Evolutionary conservation across 1,140 invertebrate species (phyloP), one percentile per base, ranked within the genome.

Genomic region (Drosophila nigrodunni): DNA sequence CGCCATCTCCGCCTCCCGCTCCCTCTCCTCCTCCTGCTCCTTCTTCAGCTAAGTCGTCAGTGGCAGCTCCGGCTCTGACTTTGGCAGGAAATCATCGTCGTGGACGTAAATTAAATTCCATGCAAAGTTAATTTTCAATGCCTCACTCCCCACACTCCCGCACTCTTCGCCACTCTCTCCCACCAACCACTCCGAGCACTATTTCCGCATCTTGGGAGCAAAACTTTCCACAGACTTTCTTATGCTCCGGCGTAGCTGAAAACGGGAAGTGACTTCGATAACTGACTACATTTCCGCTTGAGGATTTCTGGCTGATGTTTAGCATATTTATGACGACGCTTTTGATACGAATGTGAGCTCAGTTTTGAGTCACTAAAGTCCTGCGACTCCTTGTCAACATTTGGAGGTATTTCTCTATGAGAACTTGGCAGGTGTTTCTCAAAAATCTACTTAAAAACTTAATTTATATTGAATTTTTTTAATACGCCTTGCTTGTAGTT

Each of bases 71-170:
- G 2, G n/a, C 50, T 35, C 5, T 11, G n/a, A 10, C 44, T 54
- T 57, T 37, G 41, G 54, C 58, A 91, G 90, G 90, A 91, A 91
- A 91, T 91, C 90, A 91, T 78, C 74, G 86, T 88, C 86, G 74
- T 82, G 90, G 62, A 90, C 82, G 86, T 90, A 91, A 91, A 91
- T 91, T 91, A 91, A 90, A 91, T 91, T 91, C 85, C 85, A 89
- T 80, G 85, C 83, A 87, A 88, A 87, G 83, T 87, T 88, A 87
- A 87, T 87, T 87, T 87, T 65, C 69, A 71, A 54, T 59, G 52
- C 55, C 39, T 49, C 44, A 25, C 9, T 15, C 15, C 10, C 15
- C 8, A 3, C 5, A 3, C 54, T 5, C 3, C 4, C 15, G n/a
- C n/a, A n/a, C 37, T 37, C 37, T 10, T 39, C 18, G 2, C 8